These are phyloP conservation scores for Microcebus lehilahytsara DNA, from an alignment of 2,113 vertebrate genomes.

Conservation along the genomic window DNA sequence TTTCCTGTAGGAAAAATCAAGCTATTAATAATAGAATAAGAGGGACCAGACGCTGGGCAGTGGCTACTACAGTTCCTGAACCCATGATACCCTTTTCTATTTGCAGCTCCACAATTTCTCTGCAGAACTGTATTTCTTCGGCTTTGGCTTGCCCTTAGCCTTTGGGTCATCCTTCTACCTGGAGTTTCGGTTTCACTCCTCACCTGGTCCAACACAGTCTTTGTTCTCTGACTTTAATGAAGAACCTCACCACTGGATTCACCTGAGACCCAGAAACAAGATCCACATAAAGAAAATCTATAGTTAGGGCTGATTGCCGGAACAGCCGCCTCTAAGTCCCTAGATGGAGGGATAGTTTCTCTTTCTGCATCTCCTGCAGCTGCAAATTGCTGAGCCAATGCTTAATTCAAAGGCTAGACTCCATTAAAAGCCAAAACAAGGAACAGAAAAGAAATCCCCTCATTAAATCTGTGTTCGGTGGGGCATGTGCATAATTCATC, in stretches of 20 bases:
- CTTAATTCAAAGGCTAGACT: constrained; percentile 88
- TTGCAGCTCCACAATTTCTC: not conserved
- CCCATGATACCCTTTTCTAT: not conserved
- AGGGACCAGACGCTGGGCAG: not conserved
- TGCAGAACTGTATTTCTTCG: not conserved
- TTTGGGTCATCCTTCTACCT: not conserved
- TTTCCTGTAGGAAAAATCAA: not conserved
- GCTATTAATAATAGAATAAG: not conserved
- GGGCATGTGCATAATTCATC: constrained; percentile 96
- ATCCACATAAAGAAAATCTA: not conserved
- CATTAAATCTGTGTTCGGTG: constrained; percentile 93
- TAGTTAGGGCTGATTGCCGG: not conserved
- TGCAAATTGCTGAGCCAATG: constrained; percentile 76
- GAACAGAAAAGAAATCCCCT: constrained; percentile 81
- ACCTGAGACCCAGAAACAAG: not conserved
- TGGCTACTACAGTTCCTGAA: not conserved
- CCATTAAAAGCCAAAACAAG: constrained; percentile 75
- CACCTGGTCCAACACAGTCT: not conserved
- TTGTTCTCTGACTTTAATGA: not conserved
- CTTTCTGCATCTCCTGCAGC: constrained; percentile 64
- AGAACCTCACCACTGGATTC: not conserved
- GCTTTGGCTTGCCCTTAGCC: not conserved
- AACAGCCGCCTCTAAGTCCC: not conserved
- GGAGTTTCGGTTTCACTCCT: not conserved
- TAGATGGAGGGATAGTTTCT: constrained; percentile 49